phyloP scores from a whole-genome alignment of 2,797 vertebrate species.

The Sebastes steindachneri region DNA sequence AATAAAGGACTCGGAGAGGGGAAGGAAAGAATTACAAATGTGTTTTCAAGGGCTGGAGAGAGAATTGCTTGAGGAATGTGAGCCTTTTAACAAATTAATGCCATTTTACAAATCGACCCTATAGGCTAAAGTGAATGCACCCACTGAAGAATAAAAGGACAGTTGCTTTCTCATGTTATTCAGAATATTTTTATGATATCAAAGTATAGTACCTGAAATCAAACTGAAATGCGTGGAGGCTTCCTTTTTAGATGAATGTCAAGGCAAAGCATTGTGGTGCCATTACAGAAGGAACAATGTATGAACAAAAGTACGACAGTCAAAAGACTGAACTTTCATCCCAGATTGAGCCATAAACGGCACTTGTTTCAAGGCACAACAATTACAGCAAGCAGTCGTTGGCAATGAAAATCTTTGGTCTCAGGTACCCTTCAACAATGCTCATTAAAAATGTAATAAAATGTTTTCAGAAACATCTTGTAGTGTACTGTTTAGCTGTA shows the following conservation, averaged over 20 bases:
- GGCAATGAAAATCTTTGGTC: too few species aligned
- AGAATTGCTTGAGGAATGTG: slow-evolving; percentile 54
- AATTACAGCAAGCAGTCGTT: too few species aligned
- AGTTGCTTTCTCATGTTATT: neutral
- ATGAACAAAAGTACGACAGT: neutral
- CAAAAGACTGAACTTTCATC: neutral
- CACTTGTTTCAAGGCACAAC: neutral
- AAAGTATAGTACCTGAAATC: neutral
- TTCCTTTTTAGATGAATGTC: neutral
- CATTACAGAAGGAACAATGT: neutral
- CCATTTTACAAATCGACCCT: slow-evolving; percentile 38
- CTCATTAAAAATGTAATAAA: too few species aligned
- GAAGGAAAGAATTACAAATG: slow-evolving; percentile 66
- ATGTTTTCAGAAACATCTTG: too few species aligned
- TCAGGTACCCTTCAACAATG: too few species aligned
- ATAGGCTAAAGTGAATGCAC: neutral
- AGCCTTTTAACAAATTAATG: slow-evolving; percentile 54
- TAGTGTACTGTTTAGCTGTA: too few species aligned
- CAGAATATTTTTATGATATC: neutral
- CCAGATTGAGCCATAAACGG: neutral
- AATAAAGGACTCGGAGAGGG: slow-evolving; percentile 63
- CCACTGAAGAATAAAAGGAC: neutral
- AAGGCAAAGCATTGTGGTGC: neutral
- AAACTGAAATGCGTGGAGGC: neutral
- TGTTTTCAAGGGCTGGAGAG: slow-evolving; percentile 55